Percentiles rank a stretch among this genome's conserved stretches.
Conservation (phyloP, 2,888 invertebrate genomes). For the Harmothoe impar region DNA sequence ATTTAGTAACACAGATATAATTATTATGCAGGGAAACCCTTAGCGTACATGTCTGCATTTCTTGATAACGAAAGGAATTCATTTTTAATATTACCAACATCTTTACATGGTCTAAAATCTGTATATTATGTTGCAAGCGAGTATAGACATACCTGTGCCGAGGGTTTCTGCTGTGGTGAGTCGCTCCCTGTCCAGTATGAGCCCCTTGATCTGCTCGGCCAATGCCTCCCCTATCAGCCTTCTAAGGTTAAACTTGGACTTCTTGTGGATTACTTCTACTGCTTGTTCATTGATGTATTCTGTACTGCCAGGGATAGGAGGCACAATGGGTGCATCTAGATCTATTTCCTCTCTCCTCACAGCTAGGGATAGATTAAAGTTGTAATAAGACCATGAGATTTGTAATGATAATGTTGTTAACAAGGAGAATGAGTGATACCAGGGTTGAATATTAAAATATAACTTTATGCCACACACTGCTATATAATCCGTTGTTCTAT, state of each 20-base stretch:
- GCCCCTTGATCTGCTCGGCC: not conserved
- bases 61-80: too few species aligned
- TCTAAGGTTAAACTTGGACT: not conserved
- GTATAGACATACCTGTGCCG: not conserved
- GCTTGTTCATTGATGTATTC: not conserved
- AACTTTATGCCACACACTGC: too few species aligned
- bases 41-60: too few species aligned
- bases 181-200: not conserved
- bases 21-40: too few species aligned
- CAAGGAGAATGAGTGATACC: too few species aligned
- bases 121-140: too few species aligned
- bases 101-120: too few species aligned
- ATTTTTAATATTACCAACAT: not conserved
- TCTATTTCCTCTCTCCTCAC: not conserved
- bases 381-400: too few species aligned
- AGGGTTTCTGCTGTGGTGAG: not conserved
- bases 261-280: not conserved
- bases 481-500: too few species aligned
- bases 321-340: not conserved
- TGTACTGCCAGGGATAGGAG: not conserved
- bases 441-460: too few species aligned
- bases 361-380: too few species aligned
- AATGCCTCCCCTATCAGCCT: not conserved
- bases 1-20: not conserved
- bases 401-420: too few species aligned